Evolutionary conservation across 2,888 invertebrate species (phyloP), one percentile per base, ranked within the genome.

Genomic region (Drosophila villosipedis): DNA sequence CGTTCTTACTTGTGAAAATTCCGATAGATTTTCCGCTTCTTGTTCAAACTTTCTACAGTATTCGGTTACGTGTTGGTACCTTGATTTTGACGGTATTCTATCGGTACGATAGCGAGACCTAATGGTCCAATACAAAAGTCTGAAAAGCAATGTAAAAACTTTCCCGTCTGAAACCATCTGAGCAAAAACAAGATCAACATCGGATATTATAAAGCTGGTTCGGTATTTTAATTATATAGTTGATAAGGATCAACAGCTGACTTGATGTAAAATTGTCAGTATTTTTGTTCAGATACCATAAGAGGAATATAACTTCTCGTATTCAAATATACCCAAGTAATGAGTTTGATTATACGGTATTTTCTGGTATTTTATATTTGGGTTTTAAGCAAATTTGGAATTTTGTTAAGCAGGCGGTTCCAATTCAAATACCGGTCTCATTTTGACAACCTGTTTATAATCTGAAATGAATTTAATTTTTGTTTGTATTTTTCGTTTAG

Each of bases 401-500:
- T 14, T 47, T 22, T 7, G 14, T 9, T 43, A 43, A 43, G 5
- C 6, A 22, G 6, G 22, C 6, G 22, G 14, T 1, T 7, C 6
- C 6, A 1, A 22, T 12, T 47, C 4, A 14, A 7, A 22, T 43
- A 6, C 12, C 12, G 22, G 43, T 22, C 14, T 14, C 3, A 6
- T 6, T 14, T 43, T 22, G 22, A 19, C 19, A 39, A 7, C 39
- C 3, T 39, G 19, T 19, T 19, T 0, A 9, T 19, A 4, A 39
- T 28, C n/a, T n/a, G 31, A 30, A 4, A 19, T 41, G 1, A 41
- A 22, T 47, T 22, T 2, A 4, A 22, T 47, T 47, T 4, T 25
- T 47, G 14, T 22, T 25, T 22, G 14, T 31, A 1, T 10, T 12
- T 10, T 7, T 39, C 22, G 4, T 25, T 25, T 25, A 95, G 95